These are phyloP conservation scores for Aphyosemion australe DNA, from an alignment of 2,113 vertebrate species.

Conservation along the genomic window DNA sequence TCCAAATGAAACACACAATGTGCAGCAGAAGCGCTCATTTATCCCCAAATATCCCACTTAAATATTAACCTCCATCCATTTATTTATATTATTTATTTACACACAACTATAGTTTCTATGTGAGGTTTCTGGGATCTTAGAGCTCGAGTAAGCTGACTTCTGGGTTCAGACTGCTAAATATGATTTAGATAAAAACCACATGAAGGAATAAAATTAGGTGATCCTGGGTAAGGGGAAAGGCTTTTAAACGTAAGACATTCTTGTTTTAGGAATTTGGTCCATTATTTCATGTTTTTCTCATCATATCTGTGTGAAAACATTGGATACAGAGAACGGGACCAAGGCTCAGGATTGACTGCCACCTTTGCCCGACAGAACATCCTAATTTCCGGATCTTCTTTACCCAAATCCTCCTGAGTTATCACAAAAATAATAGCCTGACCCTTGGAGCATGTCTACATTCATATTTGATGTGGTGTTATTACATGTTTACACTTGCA, in stretches of 20 bases:
- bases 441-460: slow-evolving; percentile 49
- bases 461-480: slow-evolving; percentile 53
- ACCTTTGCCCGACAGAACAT: slow-evolving; percentile 9
- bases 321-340: not conserved
- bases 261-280: not conserved
- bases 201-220: too few relatives aligned
- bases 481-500: slow-evolving; percentile 63
- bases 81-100: not conserved
- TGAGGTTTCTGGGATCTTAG: too few relatives aligned
- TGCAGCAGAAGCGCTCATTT: not conserved
- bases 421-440: slow-evolving; percentile 47
- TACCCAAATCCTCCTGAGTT: slow-evolving; percentile 39
- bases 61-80: not conserved
- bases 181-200: too few relatives aligned
- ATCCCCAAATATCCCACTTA: slow-evolving; percentile 1
- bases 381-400: slow-evolving; percentile 38
- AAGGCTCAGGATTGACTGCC: not conserved
- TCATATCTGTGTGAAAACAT: not conserved
- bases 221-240: too few relatives aligned
- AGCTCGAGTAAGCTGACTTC: too few relatives aligned
- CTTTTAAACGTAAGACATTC: too few relatives aligned
- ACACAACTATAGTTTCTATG: not conserved
- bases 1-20: slow-evolving; percentile 11
- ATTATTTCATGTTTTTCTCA: slow-evolving; percentile 8
- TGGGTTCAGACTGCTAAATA: too few relatives aligned